A percentile compares a stretch with the other conserved stretches of the same genome.
Evolutionary conservation across 64 coral and sea anemone species (phyloP).

Genomic region (Astreopora myriophthalma): DNA sequence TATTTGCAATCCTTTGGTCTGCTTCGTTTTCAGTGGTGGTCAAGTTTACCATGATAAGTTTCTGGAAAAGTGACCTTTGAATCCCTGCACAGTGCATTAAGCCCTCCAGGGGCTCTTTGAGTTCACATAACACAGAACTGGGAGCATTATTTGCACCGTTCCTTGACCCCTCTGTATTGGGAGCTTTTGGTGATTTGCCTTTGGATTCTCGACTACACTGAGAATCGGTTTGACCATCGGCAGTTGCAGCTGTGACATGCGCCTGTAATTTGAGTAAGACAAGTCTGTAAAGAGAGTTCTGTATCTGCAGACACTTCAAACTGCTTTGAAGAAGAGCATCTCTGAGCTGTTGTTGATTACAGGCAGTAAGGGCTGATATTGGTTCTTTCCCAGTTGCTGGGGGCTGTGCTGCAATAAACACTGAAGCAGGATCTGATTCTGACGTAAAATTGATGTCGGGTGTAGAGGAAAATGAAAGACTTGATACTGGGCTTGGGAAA

Average conservation of each 20-base stretch:
- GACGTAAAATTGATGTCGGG: background rate
- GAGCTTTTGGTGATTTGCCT: background rate
- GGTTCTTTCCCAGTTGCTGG: background rate
- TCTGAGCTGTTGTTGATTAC: background rate
- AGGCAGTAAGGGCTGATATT: background rate
- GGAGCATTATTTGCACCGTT: background rate
- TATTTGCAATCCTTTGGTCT: background rate
- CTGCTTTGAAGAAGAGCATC: background rate
- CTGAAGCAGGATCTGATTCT: background rate
- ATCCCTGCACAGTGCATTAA: conserved; percentile 42
- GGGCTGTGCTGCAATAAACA: background rate
- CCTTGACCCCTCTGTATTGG: background rate
- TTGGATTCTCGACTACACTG: background rate
- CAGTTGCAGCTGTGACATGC: background rate
- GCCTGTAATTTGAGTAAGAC: background rate
- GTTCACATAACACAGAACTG: background rate
- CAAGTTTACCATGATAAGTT: background rate
- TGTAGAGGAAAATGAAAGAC: background rate
- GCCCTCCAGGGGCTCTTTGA: background rate
- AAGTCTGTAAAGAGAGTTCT: conserved; percentile 27
- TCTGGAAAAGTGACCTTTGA: conserved; percentile 28
- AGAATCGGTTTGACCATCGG: background rate
- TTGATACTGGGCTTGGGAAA: background rate
- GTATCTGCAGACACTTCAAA: conserved; percentile 35
- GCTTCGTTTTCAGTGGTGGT: background rate